Evolutionary conservation across 2,888 invertebrate genomes (phyloP), one percentile per base, ranked within the genome.

Genomic region (Eristalis intricaria): DNA sequence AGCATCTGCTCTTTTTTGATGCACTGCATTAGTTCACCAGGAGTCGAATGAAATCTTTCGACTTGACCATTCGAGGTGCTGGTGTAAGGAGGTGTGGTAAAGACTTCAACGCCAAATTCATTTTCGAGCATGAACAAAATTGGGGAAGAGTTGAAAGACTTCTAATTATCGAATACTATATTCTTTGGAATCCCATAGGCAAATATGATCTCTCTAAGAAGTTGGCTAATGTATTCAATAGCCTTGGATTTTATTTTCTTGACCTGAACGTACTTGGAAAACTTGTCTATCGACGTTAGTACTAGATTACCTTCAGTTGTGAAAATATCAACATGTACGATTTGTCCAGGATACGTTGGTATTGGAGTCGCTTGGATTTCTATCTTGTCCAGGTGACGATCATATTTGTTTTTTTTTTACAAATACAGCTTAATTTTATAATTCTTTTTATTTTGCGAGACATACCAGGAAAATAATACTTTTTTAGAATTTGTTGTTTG

Each of bases 391-490:
- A 71, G 43, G 15, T 43, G 13, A 3, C 15, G 2, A n/a, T 43
- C 43, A 4, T 43, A 76, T 50, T 85, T 84, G 13, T 73, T 66
- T 56, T 84, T 68, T 61, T 88, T 89, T 23, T 29, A 80, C 50
- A 35, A n/a, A n/a, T n/a, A n/a, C n/a, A n/a, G n/a, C n/a, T n/a
- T n/a, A 86, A 10, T 11, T 22, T 69, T 43, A 19, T 64, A 22
- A 82, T 82, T 79, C 76, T 69, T 26, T 61, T 38, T 19, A n/a
- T n/a, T n/a, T n/a, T n/a, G n/a, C n/a, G n/a, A n/a, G 76, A 71
- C 69, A 88, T 88, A 74, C 64, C 73, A 0, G 88, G 85, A 50
- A 88, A 78, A 23, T 85, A 86, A 5, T 26, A 84, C 19, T 80
- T 88, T 69, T 88, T 64, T 22, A 84, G 13, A 7, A 89, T 23